phyloP scores from a whole-genome alignment of 2,888 invertebrate genomes.

The Tachina grossa region DNA sequence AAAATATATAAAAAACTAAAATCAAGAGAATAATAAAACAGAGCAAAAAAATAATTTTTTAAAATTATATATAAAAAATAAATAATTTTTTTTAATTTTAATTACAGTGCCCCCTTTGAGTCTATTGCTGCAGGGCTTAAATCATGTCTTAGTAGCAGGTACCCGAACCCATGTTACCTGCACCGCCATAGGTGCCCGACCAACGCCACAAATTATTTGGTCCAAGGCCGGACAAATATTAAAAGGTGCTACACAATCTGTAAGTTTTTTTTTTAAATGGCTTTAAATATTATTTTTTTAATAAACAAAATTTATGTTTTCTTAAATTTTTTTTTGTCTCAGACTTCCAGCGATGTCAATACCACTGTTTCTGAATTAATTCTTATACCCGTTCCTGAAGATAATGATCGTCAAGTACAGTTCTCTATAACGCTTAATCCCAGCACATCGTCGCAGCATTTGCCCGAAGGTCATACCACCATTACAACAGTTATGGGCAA shows the following conservation, averaged over 20 bases:
- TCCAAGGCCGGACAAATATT: conserved; percentile 88
- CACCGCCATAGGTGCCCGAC: conserved; percentile 90
- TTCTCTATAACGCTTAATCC: conserved; percentile 81
- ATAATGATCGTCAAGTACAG: conserved; percentile 82
- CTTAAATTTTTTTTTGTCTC: background rate
- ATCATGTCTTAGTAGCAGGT: conserved; percentile 89
- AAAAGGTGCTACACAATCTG: conserved; percentile 86
- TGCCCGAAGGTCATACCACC: conserved; percentile 80
- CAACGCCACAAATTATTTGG: conserved; percentile 91
- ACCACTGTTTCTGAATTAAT: conserved; percentile 82
- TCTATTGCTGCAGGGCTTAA: conserved; percentile 87
- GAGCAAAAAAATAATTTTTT: background rate
- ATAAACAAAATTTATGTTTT: background rate
- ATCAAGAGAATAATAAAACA: background rate
- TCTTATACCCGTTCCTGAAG: conserved; percentile 82
- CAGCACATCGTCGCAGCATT: conserved; percentile 78
- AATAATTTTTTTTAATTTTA: conserved; percentile 31
- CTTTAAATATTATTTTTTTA: background rate
- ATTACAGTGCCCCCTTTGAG: conserved; percentile 86
- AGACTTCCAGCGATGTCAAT: conserved; percentile 82
- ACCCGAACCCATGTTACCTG: conserved; percentile 90
- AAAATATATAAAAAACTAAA: conserved; percentile 2
- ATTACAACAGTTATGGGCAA: conserved; percentile 78
- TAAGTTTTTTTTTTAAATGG: conserved; percentile 82
- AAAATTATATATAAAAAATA: background rate